A percentile compares a stretch with the other conserved stretches of the same genome.
phyloP scores from a whole-genome alignment of 53 echinoderm and acorn worm genomes.

The Temnopleurus reevesii region DNA sequence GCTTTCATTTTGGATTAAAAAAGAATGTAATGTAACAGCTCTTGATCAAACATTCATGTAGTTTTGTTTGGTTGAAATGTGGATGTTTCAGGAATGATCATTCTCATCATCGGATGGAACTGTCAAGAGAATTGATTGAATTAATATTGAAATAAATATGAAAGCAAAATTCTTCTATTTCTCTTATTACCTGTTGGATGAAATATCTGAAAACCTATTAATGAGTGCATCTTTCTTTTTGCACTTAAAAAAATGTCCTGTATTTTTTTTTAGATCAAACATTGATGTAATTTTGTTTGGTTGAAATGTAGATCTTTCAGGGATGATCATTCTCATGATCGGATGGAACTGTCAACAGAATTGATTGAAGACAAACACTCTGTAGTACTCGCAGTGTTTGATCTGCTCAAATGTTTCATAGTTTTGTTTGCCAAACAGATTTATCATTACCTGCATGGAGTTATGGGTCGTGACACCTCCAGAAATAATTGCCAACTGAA shows the following conservation, averaged over 20 bases:
- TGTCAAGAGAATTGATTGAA: constrained; percentile 30
- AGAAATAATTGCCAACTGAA: too few species aligned
- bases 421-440: constrained; percentile 42
- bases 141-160: too few species aligned
- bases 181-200: too few species aligned
- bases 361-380: constrained; percentile 27
- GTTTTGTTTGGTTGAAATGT: background rate
- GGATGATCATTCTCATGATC: constrained; percentile 28
- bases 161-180: too few species aligned
- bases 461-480: constrained; percentile 39
- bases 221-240: too few species aligned
- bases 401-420: constrained; percentile 37
- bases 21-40: too few species aligned
- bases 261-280: too few species aligned
- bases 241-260: too few species aligned
- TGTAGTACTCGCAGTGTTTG: constrained; percentile 6
- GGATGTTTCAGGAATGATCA: background rate
- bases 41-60: background rate
- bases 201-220: too few species aligned
- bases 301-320: background rate
- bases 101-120: constrained; percentile 19
- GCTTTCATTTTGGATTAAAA: too few species aligned
- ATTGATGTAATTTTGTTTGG: background rate
- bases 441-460: background rate
- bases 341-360: constrained; percentile 23